Conservation (phyloP, 2,888 invertebrate species). For the Caradrina kadenii region DNA sequence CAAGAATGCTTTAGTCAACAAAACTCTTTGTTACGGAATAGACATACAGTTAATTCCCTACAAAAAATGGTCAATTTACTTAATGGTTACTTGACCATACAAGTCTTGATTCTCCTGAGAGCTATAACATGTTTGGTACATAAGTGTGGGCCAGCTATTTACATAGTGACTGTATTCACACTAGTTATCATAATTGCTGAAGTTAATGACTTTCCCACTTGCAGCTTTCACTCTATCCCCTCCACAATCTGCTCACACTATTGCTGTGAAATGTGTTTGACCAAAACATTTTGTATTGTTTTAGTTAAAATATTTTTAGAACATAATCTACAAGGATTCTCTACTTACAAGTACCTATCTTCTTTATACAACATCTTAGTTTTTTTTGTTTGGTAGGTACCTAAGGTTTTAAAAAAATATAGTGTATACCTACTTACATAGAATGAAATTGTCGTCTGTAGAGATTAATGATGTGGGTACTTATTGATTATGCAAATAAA, state of each 20-base stretch:
- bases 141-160: slow-evolving; percentile 21
- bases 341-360: no score
- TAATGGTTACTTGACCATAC: slow-evolving; percentile 37
- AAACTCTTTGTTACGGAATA: neutral
- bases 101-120: slow-evolving; percentile 23
- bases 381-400: neutral
- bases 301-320: slow-evolving; percentile 6
- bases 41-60: neutral
- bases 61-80: slow-evolving; percentile 18
- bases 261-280: slow-evolving; percentile 17
- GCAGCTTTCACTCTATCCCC: slow-evolving; percentile 54
- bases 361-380: no score
- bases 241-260: slow-evolving; percentile 21
- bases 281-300: slow-evolving; percentile 20
- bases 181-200: slow-evolving; percentile 57
- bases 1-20: neutral
- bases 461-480: slow-evolving; percentile 2
- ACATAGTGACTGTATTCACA: slow-evolving; percentile 30
- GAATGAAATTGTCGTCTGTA: neutral
- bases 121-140: slow-evolving; percentile 15
- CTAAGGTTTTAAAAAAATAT: no score
- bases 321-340: neutral
- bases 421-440: neutral
- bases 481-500: slow-evolving; percentile 40
- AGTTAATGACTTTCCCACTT: slow-evolving; percentile 53